Conservation (phyloP, 2,888 invertebrate species). For the Drosophila colorata region DNA sequence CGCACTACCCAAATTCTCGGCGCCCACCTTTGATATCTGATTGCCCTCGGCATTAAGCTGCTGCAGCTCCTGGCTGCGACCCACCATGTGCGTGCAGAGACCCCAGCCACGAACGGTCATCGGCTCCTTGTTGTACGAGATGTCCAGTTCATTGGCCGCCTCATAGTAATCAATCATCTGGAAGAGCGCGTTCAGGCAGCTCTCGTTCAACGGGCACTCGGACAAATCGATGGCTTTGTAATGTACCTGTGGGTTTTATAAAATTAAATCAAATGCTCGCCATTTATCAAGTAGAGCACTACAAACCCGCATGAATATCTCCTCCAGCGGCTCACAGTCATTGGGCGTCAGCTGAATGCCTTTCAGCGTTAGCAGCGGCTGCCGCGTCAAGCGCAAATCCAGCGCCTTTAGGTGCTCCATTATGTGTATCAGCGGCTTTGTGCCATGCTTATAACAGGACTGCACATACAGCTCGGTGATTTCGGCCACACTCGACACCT, state of each 20-base stretch:
- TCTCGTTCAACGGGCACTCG: constrained; percentile 83
- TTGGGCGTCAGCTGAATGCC: constrained; percentile 88
- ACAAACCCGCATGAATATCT: constrained; percentile 89
- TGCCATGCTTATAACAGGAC: constrained; percentile 90
- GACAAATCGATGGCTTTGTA: constrained; percentile 85
- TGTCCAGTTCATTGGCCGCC: constrained; percentile 90
- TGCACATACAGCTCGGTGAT: constrained; percentile 90
- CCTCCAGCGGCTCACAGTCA: constrained; percentile 93
- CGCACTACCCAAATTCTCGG: constrained; percentile 90
- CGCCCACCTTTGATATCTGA: constrained; percentile 82
- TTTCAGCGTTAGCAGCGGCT: constrained; percentile 87
- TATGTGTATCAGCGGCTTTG: constrained; percentile 89
- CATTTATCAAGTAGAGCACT: neutral
- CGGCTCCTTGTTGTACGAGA: constrained; percentile 89
- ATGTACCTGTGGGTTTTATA: constrained; percentile 86
- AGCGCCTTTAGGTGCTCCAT: constrained; percentile 90
- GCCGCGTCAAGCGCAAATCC: constrained; percentile 85
- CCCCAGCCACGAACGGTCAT: constrained; percentile 94
- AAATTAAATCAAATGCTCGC: neutral
- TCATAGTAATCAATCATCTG: constrained; percentile 98
- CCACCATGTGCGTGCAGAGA: constrained; percentile 87
- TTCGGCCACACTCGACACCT: constrained; percentile 87
- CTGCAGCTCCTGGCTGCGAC: constrained; percentile 83
- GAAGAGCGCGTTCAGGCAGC: constrained; percentile 91
- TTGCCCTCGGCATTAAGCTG: constrained; percentile 84